Conservation (phyloP, 2,113 vertebrate genomes). For the Psittacus erithacus region DNA sequence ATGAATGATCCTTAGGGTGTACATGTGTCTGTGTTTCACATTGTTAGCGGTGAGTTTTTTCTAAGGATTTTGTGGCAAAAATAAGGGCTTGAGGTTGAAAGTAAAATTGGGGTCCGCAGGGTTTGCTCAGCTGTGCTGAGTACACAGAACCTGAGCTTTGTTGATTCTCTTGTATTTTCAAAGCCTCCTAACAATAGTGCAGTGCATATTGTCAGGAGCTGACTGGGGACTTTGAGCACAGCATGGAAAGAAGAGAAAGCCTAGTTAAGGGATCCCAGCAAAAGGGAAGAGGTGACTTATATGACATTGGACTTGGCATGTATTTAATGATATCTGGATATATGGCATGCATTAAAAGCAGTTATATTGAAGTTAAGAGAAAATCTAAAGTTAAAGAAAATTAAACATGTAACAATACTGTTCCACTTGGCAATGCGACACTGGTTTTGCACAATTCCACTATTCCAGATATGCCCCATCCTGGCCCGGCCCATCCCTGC, state of each 20-base stretch:
- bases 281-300: neutral
- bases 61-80: neutral
- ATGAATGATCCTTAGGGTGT: neutral
- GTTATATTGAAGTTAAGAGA: neutral
- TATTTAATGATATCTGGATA: neutral
- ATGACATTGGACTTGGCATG: neutral
- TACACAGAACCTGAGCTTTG: neutral
- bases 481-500: neutral
- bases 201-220: neutral
- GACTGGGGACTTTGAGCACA: neutral
- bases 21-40: neutral
- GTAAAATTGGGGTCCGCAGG: neutral
- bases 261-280: neutral
- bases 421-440: neutral
- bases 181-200: neutral
- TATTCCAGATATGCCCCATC: accelerated
- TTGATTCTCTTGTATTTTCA: neutral
- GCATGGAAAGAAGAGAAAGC: neutral
- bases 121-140: neutral
- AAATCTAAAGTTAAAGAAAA: neutral
- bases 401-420: neutral
- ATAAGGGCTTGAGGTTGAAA: neutral
- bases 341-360: neutral
- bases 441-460: neutral
- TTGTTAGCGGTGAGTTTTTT: neutral